Conservation (phyloP, 2,888 invertebrate genomes). For the Calameuta filiformis region DNA sequence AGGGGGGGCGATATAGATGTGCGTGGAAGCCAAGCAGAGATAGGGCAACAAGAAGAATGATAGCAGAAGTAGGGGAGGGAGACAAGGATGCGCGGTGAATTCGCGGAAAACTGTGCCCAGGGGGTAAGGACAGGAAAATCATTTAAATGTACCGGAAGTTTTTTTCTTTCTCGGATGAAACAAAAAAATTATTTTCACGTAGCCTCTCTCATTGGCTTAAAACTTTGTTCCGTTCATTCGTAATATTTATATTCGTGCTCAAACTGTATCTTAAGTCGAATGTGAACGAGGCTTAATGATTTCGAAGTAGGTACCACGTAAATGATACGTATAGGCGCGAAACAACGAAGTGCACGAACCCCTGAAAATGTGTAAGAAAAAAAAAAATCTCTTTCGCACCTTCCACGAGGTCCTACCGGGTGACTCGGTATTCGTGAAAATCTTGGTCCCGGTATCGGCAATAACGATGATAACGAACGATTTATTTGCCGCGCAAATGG, state of each 20-base stretch:
- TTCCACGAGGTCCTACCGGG: background rate
- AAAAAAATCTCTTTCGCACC: rapidly evolving
- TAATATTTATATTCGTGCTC: background rate
- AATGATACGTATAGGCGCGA: too few species aligned
- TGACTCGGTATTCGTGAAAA: background rate
- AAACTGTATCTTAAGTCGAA: background rate
- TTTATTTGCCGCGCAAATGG: background rate
- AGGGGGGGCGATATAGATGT: background rate
- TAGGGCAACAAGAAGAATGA: background rate
- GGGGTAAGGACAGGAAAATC: background rate
- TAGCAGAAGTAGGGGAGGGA: background rate
- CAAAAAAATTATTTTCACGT: background rate
- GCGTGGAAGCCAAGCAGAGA: background rate
- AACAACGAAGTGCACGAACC: too few species aligned
- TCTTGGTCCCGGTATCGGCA: background rate
- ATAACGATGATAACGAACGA: background rate
- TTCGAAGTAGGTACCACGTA: too few species aligned
- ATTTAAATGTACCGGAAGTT: background rate
- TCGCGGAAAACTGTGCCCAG: background rate
- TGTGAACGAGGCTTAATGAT: background rate
- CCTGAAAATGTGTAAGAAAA: too few species aligned
- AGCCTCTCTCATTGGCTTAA: background rate
- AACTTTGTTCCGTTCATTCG: background rate
- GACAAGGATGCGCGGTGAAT: background rate
- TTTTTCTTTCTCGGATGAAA: background rate